phyloP scores from a whole-genome alignment of 2,797 vertebrate genomes.

The Anabas testudineus region DNA sequence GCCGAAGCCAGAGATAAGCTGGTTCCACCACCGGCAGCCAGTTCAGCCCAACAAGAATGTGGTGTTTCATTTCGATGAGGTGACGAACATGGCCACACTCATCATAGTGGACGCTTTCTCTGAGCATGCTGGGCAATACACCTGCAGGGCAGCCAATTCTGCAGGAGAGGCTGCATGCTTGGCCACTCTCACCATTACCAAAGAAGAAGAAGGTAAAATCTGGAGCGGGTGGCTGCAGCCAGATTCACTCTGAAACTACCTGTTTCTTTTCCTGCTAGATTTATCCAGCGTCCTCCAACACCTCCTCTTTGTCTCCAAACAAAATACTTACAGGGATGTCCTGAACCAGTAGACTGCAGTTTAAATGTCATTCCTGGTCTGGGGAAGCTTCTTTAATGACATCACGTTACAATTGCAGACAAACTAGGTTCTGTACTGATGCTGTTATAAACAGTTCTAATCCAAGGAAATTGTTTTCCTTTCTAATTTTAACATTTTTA shows the following conservation, averaged over 20 bases:
- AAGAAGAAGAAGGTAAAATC: conserved; percentile 90
- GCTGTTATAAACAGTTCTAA: too few relatives aligned
- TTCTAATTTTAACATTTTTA: too few relatives aligned
- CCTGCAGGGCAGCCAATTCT: conserved; percentile 91
- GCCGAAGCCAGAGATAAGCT: conserved; percentile 90
- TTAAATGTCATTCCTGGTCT: too few relatives aligned
- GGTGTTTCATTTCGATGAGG: conserved; percentile 95
- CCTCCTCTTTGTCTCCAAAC: background rate
- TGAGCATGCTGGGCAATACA: conserved; percentile 93
- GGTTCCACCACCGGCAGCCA: conserved; percentile 91
- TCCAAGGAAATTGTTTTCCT: too few relatives aligned
- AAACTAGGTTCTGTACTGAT: too few relatives aligned
- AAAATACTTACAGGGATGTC: conserved; percentile 51
- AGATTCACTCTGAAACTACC: conserved; percentile 9
- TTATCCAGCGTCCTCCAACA: conserved; percentile 9
- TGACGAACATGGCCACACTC: conserved; percentile 90
- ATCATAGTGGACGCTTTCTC: conserved; percentile 94
- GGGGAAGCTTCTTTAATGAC: too few relatives aligned
- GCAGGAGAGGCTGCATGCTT: conserved; percentile 90
- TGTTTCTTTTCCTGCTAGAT: conserved; percentile 5
- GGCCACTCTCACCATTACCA: conserved; percentile 89
- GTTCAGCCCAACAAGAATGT: conserved; percentile 89
- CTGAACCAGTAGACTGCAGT: too few relatives aligned
- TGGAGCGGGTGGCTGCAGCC: conserved; percentile 26
- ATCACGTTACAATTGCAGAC: too few relatives aligned